Percentiles rank a stretch among this genome's conserved stretches.
Evolutionary conservation across 2,797 vertebrate species (phyloP).

Genomic region (Oryzias dopingdopingensis): DNA sequence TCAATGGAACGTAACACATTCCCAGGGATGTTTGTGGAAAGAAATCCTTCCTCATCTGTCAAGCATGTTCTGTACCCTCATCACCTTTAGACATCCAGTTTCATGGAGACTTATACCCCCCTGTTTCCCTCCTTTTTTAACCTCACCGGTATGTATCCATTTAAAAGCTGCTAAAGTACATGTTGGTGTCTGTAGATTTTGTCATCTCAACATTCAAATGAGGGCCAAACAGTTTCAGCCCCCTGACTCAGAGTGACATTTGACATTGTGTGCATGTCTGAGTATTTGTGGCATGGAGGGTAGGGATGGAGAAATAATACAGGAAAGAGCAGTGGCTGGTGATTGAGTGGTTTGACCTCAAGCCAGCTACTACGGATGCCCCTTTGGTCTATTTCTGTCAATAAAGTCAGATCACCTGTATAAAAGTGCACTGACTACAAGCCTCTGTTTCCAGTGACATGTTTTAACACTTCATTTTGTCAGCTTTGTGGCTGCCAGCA

Average conservation of each 20-base stretch:
- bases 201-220: neutral
- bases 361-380: slow-evolving; percentile 32
- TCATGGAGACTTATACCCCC: slow-evolving; percentile 13
- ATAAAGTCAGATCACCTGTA: slow-evolving; percentile 62
- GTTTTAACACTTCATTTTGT: slow-evolving; percentile 1
- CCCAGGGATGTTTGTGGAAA: slow-evolving; percentile 77
- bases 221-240: slow-evolving; percentile 19
- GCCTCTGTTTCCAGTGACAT: neutral
- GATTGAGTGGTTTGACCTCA: slow-evolving; percentile 28
- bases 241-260: slow-evolving; percentile 32
- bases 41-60: slow-evolving; percentile 71
- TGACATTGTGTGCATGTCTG: slow-evolving; percentile 38
- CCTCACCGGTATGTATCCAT: slow-evolving; percentile 12
- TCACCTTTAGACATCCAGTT: slow-evolving; percentile 25
- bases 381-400: slow-evolving; percentile 55
- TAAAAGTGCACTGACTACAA: slow-evolving; percentile 2
- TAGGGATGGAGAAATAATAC: neutral
- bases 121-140: neutral
- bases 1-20: slow-evolving; percentile 76
- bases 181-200: slow-evolving; percentile 12
- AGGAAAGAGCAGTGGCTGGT: slow-evolving; percentile 19
- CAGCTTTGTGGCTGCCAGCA: neutral
- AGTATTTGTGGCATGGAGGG: slow-evolving; percentile 32
- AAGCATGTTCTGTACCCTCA: slow-evolving; percentile 58
- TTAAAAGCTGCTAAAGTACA: slow-evolving; percentile 12